Conservation (phyloP, 2,888 invertebrate species). For the Sinodicranocentrus sp. region DNA sequence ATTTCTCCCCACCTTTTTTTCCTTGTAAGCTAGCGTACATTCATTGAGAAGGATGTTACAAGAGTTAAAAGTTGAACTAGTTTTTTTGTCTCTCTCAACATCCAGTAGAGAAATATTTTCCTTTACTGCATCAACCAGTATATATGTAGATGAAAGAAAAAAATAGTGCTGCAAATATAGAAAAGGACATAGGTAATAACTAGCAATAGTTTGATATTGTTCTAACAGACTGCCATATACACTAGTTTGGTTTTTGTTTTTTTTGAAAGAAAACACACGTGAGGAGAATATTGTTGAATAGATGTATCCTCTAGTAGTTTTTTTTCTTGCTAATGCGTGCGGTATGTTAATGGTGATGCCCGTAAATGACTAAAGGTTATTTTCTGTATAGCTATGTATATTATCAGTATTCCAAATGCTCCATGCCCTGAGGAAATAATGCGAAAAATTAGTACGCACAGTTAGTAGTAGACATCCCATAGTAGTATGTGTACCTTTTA, state of each 20-base stretch:
- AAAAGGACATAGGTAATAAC: background rate
- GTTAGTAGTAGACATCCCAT: background rate
- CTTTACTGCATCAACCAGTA: no score
- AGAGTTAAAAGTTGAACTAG: no score
- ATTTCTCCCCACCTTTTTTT: no score
- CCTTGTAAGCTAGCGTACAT: no score
- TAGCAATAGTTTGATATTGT: no score
- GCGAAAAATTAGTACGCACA: background rate
- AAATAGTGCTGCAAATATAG: no score
- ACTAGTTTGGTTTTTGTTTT: background rate
- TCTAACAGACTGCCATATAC: no score
- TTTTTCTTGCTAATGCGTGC: slow-evolving; percentile 22
- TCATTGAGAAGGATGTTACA: no score
- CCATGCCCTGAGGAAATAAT: background rate
- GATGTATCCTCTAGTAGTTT: background rate
- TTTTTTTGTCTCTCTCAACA: no score
- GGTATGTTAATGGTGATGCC: background rate
- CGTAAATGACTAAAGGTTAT: no score
- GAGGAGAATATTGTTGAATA: slow-evolving; percentile 7
- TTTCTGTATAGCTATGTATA: background rate
- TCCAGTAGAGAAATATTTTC: no score
- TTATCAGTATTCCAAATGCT: background rate
- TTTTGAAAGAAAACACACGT: slow-evolving; percentile 7
- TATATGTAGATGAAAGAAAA: no score
- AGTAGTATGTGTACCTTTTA: background rate